phyloP scores from a whole-genome alignment of 2,797 vertebrate genomes.

The Meda fulgida region DNA sequence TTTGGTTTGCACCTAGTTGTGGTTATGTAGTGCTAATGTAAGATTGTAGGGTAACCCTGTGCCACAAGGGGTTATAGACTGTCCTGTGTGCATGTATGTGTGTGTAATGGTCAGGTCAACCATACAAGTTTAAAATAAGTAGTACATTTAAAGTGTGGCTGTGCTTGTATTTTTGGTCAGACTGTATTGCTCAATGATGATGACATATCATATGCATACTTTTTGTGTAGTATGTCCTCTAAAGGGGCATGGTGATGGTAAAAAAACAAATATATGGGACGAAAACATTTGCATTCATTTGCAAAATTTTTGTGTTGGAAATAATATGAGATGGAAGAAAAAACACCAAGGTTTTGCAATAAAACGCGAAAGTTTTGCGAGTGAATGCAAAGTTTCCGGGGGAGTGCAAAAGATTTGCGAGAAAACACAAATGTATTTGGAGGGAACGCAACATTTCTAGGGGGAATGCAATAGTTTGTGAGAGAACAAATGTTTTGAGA shows the following conservation, averaged over 20 bases:
- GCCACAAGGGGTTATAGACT: conserved; percentile 24
- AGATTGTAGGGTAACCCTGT: background rate
- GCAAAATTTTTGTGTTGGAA: background rate
- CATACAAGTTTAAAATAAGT: conserved; percentile 11
- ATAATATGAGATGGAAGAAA: too few species aligned
- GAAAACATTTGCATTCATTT: background rate
- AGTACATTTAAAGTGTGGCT: conserved; percentile 9
- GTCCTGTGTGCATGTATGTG: conserved; percentile 4
- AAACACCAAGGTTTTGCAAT: background rate
- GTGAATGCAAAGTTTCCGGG: accelerated
- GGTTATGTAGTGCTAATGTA: conserved; percentile 22
- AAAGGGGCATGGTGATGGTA: background rate
- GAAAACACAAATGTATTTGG: background rate
- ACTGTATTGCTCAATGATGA: background rate
- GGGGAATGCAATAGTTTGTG: too few species aligned
- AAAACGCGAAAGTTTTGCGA: background rate
- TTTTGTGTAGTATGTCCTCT: background rate
- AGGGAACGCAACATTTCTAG: background rate
- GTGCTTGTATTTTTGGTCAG: background rate
- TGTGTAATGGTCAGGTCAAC: conserved; percentile 10
- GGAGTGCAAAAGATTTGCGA: background rate
- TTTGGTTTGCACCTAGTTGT: conserved; percentile 47
- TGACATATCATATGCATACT: background rate
- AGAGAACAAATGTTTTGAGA: too few species aligned
- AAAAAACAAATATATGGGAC: background rate